Evolutionary conservation across 2,888 invertebrate genomes (phyloP), one percentile per base, ranked within the genome.

Genomic region (Andrena praecox): DNA sequence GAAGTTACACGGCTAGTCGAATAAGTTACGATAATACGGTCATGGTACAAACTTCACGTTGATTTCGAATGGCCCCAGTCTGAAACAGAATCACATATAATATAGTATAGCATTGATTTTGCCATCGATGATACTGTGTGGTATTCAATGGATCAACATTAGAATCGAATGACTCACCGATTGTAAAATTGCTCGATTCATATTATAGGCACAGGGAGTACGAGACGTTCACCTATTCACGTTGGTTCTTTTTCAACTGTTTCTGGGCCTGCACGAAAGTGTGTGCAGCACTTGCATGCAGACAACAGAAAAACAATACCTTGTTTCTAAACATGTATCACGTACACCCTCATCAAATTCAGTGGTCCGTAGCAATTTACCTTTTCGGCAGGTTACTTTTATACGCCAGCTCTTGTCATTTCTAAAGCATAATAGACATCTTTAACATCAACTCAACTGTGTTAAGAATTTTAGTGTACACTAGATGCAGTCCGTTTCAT

Each of bases 61-160:
- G 91, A 91, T 90, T 91, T 91, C 88, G 88, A 93, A 91, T 93
- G 93, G 93, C 93, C 93, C 93, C 93, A 91, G 92, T 92, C 93
- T 93, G 90, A 12, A 92, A 92, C 31, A 81, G 31, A 62, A 50
- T 70, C n/a, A 6, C 59, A 5, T 24, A 24, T 29, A n/a, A 27
- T 16, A n/a, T 27, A 12, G 4, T 2, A 8, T 16, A 29, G 6
- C 5, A 16, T n/a, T n/a, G 12, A 42, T 42, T 42, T 42, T 12
- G 42, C 4, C 42, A 42, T 42, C 42, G 12, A 12, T 12, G 12
- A 42, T 42, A 42, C 42, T 42, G 4, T 29, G 2, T 42, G 42
- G 4, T 42, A 42, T 12, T 42, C 42, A 12, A 12, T 42, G 12
- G 42, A 4, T 12, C 12, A 16, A 42, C 1, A 42, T 42, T 42